Percentiles rank a stretch among this genome's conserved stretches.
These are phyloP conservation scores for Rhegmatorhina hoffmannsi DNA, from an alignment of 2,113 vertebrate genomes.

Conservation along the genomic window DNA sequence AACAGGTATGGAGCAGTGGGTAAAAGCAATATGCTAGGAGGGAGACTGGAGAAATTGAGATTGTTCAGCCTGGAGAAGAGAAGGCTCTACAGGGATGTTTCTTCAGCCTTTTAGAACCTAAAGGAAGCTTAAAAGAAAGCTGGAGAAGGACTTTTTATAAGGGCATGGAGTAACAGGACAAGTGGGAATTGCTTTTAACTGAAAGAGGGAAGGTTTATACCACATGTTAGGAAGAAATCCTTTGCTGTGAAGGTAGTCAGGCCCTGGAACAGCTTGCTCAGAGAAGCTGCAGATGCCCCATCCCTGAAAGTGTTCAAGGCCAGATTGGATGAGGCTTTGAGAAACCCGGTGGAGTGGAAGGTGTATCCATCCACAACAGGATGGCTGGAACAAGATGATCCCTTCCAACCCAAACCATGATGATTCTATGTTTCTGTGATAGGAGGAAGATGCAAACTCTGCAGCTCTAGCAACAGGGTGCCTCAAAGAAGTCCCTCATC, in stretches of 20 bases:
- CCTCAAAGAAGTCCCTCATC: not conserved
- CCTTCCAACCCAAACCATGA: not conserved
- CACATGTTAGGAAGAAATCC: not conserved
- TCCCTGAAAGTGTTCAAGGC: not conserved
- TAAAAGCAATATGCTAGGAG: not conserved
- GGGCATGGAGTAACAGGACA: not conserved
- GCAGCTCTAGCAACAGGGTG: not conserved
- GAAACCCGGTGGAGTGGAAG: not conserved
- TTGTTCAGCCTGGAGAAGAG: not conserved
- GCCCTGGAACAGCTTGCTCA: not conserved
- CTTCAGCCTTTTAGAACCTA: not conserved
- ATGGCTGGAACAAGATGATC: not conserved
- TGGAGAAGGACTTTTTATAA: not conserved
- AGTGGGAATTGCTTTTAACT: fast-evolving
- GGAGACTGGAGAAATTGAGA: not conserved
- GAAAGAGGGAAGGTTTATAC: not conserved
- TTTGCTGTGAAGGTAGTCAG: not conserved
- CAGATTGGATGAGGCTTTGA: not conserved
- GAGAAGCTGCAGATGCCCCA: not conserved
- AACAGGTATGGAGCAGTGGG: not conserved
- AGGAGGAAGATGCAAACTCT: fast-evolving
- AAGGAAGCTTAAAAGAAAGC: not conserved
- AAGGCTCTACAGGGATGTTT: not conserved
- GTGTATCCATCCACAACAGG: not conserved
- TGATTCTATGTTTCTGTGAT: not conserved